phyloP scores from a whole-genome alignment of 2,888 invertebrate genomes.

The Hermodice carunculata region DNA sequence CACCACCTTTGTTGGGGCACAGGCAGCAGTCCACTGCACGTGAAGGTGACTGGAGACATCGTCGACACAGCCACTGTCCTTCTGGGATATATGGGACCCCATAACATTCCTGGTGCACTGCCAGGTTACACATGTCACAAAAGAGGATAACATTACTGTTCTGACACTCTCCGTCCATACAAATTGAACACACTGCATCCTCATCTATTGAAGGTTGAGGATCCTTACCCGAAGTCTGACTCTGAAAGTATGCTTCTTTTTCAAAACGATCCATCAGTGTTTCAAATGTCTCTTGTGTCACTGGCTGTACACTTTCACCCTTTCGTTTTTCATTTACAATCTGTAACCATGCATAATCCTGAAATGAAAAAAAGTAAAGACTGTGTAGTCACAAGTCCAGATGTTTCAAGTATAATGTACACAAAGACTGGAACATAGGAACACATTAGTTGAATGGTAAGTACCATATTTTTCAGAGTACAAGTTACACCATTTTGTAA shows the following conservation, averaged over 20 bases:
- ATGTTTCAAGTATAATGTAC: too few species aligned
- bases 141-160: constrained; percentile 98
- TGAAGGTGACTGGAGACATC: constrained; percentile 94
- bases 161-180: constrained; percentile 98
- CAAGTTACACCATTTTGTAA: too few species aligned
- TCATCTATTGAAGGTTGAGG: constrained; percentile 87
- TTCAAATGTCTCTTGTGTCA: constrained; percentile 92
- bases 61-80: constrained; percentile 96
- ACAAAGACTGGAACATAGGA: too few species aligned
- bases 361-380: constrained; percentile 33
- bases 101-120: constrained; percentile 98
- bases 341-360: constrained; percentile 92
- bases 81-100: constrained; percentile 98
- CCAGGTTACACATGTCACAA: constrained; percentile 99
- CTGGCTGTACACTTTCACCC: constrained; percentile 74
- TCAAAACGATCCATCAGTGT: constrained; percentile 97
- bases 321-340: constrained; percentile 88
- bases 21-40: constrained; percentile 96
- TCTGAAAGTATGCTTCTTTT: constrained; percentile 81
- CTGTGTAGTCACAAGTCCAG: too few species aligned
- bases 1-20: constrained; percentile 97
- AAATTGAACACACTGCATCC: constrained; percentile 98
- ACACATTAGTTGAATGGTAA: too few species aligned
- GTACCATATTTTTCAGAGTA: too few species aligned
- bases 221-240: constrained; percentile 72